A percentile compares a stretch with the other conserved stretches of the same genome.
phyloP scores from a whole-genome alignment of 2,888 invertebrate genomes.

The Cheilosia urbana region DNA sequence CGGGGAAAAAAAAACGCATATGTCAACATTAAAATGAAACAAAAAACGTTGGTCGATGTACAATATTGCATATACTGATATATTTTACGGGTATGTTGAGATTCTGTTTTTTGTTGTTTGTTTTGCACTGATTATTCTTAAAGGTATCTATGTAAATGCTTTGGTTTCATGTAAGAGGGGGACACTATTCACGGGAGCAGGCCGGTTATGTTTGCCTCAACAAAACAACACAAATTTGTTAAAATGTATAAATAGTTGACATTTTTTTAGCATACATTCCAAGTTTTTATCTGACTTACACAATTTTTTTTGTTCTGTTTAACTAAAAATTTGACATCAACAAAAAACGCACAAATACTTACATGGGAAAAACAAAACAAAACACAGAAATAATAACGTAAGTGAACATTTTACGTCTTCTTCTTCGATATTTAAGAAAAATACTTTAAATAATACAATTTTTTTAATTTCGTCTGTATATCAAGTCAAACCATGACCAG shows the following conservation, averaged over 20 bases:
- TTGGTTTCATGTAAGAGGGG: slow-evolving; percentile 28
- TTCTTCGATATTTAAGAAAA: slow-evolving; percentile 6
- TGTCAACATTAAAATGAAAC: slow-evolving; percentile 25
- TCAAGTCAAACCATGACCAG: slow-evolving; percentile 80
- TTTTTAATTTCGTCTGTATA: slow-evolving; percentile 41
- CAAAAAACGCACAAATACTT: slow-evolving; percentile 3
- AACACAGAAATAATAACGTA: slow-evolving; percentile 47
- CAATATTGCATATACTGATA: slow-evolving; percentile 76
- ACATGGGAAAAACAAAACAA: slow-evolving; percentile 10
- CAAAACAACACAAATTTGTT: slow-evolving; percentile 72
- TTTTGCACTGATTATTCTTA: slow-evolving; percentile 10
- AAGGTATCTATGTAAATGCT: not conserved
- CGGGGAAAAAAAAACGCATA: slow-evolving; percentile 1
- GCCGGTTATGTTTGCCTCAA: slow-evolving; percentile 48
- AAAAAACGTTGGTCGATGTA: slow-evolving; percentile 76
- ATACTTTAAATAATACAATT: slow-evolving; percentile 16
- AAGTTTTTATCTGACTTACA: slow-evolving; percentile 40
- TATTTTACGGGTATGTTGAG: slow-evolving; percentile 18
- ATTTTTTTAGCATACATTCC: slow-evolving; percentile 36
- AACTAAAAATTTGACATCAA: slow-evolving; percentile 24
- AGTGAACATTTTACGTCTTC: slow-evolving; percentile 24
- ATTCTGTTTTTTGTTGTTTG: not conserved
- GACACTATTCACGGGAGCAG: slow-evolving; percentile 25
- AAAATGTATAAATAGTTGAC: slow-evolving; percentile 9
- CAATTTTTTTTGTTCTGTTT: slow-evolving; percentile 36